Base-by-base conservation (phyloP, 2,113 vertebrate species). In the Prochilodus magdalenae region DNA sequence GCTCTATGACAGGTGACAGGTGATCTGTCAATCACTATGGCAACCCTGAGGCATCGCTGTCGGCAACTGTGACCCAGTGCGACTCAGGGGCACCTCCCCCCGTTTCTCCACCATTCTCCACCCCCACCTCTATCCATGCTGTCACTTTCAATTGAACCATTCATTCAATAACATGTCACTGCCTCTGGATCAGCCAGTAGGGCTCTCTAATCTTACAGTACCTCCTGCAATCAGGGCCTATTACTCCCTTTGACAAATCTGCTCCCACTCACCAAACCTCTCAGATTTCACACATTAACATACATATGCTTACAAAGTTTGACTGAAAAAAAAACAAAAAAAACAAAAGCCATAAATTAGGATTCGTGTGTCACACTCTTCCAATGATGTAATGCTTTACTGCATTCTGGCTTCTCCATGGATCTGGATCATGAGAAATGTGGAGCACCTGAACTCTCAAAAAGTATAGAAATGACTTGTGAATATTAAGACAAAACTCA, bases 11-110 rank as follows among this genome's bases (percentile, higher is more conserved):
- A 80, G 85, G 89, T 90, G 85, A 87, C 86, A 86, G 86, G 83
- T 89, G 88, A 90, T 86, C 88, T 84, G 83, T 87, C 62, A 89
- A 81, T 76, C 83, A 88, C 84, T 71, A 33, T 83, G 86, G 89
- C 73, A 88, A 87, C 86, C 91, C 86, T 72, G 73, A n/a, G 86
- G 91, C 88, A 84, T 89, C 33, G 86, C 89, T 87, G 47, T 76
- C 26, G 87, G 91, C 90, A 85, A 80, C 75, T 63, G 79, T 87
- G 86, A 88, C 87, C 90, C 86, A 72, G 77, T 20, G 33, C 51
- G 69, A 81, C 77, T 67, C 10, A 3, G 33, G 62, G 62, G 8
- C 80, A 77, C 67, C 82, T 86, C 69, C 55, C 75, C 79, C 65
- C 73, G 62, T 83, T 84, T 74, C 66, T 82, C 70, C 62, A 80